Conservation (phyloP, 2,797 vertebrate species). For the Falco columbarius region DNA sequence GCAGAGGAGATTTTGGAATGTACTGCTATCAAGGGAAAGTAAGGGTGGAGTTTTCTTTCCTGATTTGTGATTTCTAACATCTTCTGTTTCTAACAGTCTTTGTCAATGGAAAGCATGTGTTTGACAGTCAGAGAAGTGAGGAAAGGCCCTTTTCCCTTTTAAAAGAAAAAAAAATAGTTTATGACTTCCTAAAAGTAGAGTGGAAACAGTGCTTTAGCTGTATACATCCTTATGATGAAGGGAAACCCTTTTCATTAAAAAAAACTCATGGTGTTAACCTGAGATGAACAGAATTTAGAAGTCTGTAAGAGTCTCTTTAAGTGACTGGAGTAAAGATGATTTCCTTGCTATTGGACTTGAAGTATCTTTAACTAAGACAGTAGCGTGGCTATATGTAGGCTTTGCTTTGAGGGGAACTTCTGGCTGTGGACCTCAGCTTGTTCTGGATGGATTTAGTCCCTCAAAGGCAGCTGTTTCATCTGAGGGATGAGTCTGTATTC, state of each 20-base stretch:
- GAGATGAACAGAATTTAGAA: background rate
- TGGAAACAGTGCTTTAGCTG: background rate
- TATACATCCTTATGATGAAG: background rate
- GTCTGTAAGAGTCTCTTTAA: background rate
- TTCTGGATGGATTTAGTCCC: background rate
- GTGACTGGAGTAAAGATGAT: background rate
- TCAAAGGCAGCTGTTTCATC: background rate
- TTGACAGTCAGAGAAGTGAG: background rate
- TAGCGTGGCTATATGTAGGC: fast-evolving
- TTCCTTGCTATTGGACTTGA: background rate
- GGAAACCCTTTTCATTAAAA: background rate
- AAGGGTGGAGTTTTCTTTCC: background rate
- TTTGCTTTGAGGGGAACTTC: background rate
- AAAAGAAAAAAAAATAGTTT: background rate
- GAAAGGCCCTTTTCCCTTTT: background rate
- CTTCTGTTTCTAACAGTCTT: background rate
- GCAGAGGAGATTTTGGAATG: background rate
- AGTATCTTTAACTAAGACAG: background rate
- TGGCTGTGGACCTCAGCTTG: background rate
- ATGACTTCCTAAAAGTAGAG: background rate
- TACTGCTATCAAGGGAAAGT: background rate
- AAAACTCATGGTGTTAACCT: background rate
- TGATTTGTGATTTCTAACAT: background rate
- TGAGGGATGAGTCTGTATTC: background rate
- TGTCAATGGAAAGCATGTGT: background rate